Base-by-base conservation (phyloP, 2,888 invertebrate genomes). In the Diaphora mendica region DNA sequence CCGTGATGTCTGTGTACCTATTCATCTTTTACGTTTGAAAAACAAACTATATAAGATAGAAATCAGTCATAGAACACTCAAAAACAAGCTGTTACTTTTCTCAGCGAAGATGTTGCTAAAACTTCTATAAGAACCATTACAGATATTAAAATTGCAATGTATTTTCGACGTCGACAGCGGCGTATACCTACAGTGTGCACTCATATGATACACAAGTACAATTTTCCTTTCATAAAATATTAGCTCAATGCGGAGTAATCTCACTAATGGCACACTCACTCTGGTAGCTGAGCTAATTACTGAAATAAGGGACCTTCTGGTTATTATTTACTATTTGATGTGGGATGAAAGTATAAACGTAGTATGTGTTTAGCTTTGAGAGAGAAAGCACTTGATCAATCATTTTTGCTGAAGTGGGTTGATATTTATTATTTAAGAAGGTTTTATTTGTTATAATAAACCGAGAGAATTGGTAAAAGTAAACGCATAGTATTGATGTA, bases 211-310 rank as follows among this genome's bases (percentile, higher is more conserved):
- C 73, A 26, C 62, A 68, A 78, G 77, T 71, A 71, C 77, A 78
- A 82, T 71, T 76, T 75, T 81, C 78, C 85, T 85, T 87, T 88
- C 87, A 86, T 87, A 87, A 86, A 88, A 88, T 89, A 89, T 88
- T 83, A 85, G 81, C 85, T 84, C 73, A 83, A 81, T 82, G 79
- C 75, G 76, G 77, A 83, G 85, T 84, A 87, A 88, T 89, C 86
- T 79, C 78, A 75, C 84, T 88, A 89, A 89, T 89, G 89, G 86
- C 51, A 71, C 9, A 73, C 78, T 72, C 79, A 65, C 77, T 71
- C 64, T 73, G 72, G 75, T 69, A 68, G 76, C 69, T 70, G 59
- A 73, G 80, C 85, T 85, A 82, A 87, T 87, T 85, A 85, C 74
- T 71, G 71, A 82, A 82, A 82, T 86, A 81, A 79, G 59, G 66